Conservation (phyloP, 2,888 invertebrate genomes). For the Pediacus dermestoides region DNA sequence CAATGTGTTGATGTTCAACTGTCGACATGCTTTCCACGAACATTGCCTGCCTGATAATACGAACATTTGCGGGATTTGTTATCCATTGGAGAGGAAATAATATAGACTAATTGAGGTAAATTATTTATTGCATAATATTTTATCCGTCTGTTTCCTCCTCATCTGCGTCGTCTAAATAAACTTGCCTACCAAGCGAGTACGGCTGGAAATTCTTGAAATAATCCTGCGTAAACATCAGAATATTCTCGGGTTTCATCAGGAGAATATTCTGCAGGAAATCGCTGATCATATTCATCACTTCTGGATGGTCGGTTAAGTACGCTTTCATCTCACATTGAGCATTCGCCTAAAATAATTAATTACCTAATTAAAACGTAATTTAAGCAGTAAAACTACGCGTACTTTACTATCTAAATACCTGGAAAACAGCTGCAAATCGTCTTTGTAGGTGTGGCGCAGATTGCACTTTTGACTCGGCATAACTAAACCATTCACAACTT, state of each 20-base stretch:
- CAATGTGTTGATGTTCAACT: conserved; percentile 78
- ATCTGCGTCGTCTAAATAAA: conserved; percentile 48
- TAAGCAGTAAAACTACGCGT: conserved; percentile 21
- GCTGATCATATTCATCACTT: conserved; percentile 55
- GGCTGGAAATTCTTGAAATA: conserved; percentile 55
- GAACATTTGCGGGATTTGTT: conserved; percentile 45
- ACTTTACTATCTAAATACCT: conserved; percentile 63
- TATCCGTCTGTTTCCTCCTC: background rate
- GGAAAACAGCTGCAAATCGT: conserved; percentile 60
- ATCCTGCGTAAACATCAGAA: conserved; percentile 56
- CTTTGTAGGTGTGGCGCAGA: conserved; percentile 54
- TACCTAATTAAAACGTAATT: conserved; percentile 5
- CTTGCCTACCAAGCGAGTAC: conserved; percentile 52
- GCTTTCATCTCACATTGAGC: conserved; percentile 54
- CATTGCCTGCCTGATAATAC: conserved; percentile 66
- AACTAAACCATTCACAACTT: conserved; percentile 32
- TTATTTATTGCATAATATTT: background rate
- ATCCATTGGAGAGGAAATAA: conserved; percentile 36
- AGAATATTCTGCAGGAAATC: conserved; percentile 62
- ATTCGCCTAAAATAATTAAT: conserved; percentile 44
- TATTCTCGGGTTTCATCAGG: conserved; percentile 56
- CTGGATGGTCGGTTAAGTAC: conserved; percentile 58
- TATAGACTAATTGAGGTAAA: conserved; percentile 36
- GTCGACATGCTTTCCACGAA: conserved; percentile 86
- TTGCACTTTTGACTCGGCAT: conserved; percentile 45